Percentiles rank a stretch among this genome's conserved stretches.
Conservation (phyloP, 2,113 vertebrate genomes). For the Aythya baeri region DNA sequence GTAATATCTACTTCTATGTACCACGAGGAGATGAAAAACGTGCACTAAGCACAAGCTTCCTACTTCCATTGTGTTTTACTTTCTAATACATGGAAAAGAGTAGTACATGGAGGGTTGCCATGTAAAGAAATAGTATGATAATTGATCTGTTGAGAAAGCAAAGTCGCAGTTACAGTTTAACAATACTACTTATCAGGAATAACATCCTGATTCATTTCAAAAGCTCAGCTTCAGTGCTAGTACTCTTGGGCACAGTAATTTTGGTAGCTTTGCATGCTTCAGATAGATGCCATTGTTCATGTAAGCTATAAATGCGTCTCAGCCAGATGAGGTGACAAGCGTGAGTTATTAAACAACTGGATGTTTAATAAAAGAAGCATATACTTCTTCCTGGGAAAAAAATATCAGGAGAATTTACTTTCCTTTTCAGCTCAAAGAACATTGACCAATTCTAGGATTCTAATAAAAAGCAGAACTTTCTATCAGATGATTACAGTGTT, state of each 20-base stretch:
- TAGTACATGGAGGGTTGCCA: background rate
- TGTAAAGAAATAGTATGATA: background rate
- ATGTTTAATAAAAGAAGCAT: background rate
- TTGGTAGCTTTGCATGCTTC: background rate
- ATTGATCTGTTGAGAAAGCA: background rate
- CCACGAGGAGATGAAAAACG: background rate
- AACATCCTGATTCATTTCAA: background rate
- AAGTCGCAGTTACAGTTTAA: background rate
- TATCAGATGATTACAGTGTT: background rate
- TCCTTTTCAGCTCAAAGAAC: background rate
- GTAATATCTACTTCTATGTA: background rate
- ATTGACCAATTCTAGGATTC: background rate
- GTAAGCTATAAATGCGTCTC: background rate
- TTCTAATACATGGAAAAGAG: background rate
- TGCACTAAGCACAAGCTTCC: background rate
- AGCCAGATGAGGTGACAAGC: background rate
- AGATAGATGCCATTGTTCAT: background rate
- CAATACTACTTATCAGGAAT: background rate
- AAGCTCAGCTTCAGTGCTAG: background rate
- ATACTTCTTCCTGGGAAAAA: background rate
- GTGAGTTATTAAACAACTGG: background rate
- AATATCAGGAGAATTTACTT: background rate
- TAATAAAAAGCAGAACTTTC: slow-evolving; percentile 15
- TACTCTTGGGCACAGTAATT: background rate
- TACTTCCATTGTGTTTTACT: background rate